These are phyloP conservation scores for Platygyra sinensis DNA, from an alignment of 64 coral and sea anemone species.

Conservation along the genomic window DNA sequence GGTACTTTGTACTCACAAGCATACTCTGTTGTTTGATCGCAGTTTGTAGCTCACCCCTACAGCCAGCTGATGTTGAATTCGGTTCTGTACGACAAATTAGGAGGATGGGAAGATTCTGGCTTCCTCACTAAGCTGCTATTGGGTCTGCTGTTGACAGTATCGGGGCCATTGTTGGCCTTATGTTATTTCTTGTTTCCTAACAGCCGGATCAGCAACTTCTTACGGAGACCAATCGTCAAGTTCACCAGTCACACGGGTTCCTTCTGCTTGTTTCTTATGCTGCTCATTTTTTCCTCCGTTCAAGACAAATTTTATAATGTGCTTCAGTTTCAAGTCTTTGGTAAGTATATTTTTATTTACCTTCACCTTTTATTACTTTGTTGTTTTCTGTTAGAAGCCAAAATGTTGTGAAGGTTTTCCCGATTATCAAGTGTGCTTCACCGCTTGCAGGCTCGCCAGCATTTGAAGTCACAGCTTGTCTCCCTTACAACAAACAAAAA, in stretches of 20 bases:
- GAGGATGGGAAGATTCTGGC: constrained; percentile 54
- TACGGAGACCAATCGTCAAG: constrained; percentile 78
- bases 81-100: constrained; percentile 66
- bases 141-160: constrained; percentile 21
- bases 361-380: not conserved
- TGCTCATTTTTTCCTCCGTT: constrained; percentile 68
- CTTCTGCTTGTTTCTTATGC: constrained; percentile 68
- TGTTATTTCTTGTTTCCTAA: constrained; percentile 62
- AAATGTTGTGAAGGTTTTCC: no score
- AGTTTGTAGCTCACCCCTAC: constrained; percentile 91
- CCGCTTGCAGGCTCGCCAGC: no score
- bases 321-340: constrained; percentile 58
- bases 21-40: not conserved
- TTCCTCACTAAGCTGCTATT: constrained; percentile 16
- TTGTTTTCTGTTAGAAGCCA: no score
- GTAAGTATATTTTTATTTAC: constrained; percentile 37
- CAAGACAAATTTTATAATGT: constrained; percentile 79
- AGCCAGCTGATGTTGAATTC: constrained; percentile 94
- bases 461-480: no score
- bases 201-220: constrained; percentile 10
- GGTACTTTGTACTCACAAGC: not conserved
- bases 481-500: no score
- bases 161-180: constrained; percentile 61
- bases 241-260: constrained; percentile 73
- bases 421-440: no score